These are phyloP conservation scores for Chymomyza costata DNA, from an alignment of 1,140 invertebrate species.

Conservation along the genomic window DNA sequence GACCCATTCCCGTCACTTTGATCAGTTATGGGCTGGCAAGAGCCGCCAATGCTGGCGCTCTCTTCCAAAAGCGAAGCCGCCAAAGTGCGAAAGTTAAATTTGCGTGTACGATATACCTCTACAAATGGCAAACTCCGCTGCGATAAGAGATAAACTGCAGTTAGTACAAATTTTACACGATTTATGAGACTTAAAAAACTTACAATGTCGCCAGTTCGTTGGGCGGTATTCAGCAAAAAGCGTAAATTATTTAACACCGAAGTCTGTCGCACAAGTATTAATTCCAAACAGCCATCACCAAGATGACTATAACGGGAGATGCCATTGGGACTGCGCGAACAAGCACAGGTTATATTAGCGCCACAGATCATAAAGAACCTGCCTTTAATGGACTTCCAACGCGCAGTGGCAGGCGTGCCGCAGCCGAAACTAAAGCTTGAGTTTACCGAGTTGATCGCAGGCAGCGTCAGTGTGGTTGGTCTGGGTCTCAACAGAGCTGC, in stretches of 20 bases:
- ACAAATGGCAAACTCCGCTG: conserved; percentile 83
- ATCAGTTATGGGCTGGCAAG: conserved; percentile 55
- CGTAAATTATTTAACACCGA: conserved; percentile 84
- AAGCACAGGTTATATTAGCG: conserved; percentile 88
- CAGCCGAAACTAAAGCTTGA: conserved; percentile 18
- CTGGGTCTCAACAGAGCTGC: conserved; percentile 33
- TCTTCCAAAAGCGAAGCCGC: conserved; percentile 51
- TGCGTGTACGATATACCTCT: conserved; percentile 84
- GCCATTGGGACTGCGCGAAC: conserved; percentile 84
- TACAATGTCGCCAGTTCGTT: conserved; percentile 79
- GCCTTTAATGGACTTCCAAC: conserved; percentile 81
- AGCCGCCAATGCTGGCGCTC: conserved; percentile 59
- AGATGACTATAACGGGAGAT: conserved; percentile 88
- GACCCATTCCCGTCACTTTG: conserved; percentile 16
- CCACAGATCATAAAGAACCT: conserved; percentile 88
- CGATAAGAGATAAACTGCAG: conserved; percentile 77
- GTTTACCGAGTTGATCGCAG: background rate
- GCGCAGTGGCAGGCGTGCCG: conserved; percentile 26
- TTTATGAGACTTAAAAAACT: conserved; percentile 42
- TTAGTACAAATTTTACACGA: conserved; percentile 7
- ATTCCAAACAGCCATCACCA: conserved; percentile 87
- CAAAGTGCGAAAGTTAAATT: conserved; percentile 83
- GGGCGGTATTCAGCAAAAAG: conserved; percentile 81
- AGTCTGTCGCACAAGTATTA: conserved; percentile 86
- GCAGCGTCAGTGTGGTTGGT: conserved; percentile 20